phyloP scores from a whole-genome alignment of 2,113 vertebrate species.

The Gobio gobio region DNA sequence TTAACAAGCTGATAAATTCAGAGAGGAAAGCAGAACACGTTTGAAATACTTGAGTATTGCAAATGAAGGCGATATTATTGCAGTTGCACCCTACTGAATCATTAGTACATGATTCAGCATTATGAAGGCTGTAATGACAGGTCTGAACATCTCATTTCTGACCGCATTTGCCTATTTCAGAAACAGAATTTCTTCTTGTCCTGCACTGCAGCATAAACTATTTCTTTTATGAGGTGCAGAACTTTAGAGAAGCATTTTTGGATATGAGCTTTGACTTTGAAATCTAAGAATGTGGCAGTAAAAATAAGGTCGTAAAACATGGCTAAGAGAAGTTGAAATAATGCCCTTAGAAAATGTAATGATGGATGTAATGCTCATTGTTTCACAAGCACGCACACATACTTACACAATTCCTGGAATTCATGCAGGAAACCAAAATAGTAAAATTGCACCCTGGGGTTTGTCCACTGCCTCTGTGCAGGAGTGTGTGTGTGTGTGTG shows the following conservation, averaged over 20 bases:
- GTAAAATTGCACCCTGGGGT: conserved; percentile 30
- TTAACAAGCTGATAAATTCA: conserved; percentile 53
- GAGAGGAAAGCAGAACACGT: conserved; percentile 42
- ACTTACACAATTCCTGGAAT: conserved; percentile 45
- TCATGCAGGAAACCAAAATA: conserved; percentile 43
- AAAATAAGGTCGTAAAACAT: conserved; percentile 3
- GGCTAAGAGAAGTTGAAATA: conserved; percentile 26
- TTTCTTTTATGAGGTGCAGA: conserved; percentile 11
- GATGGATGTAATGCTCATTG: conserved; percentile 61
- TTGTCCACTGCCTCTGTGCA: conserved; percentile 56
- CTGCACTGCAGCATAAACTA: background rate
- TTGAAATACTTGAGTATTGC: conserved; percentile 37
- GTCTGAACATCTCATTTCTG: background rate
- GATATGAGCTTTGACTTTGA: conserved; percentile 28
- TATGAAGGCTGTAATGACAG: background rate
- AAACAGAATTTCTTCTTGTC: conserved; percentile 1
- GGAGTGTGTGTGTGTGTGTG: background rate
- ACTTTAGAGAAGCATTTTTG: conserved; percentile 12
- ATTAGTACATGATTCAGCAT: conserved; percentile 41
- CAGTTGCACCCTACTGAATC: conserved; percentile 45
- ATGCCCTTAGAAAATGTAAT: conserved; percentile 28
- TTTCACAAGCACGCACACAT: conserved; percentile 46
- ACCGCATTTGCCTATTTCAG: conserved; percentile 17
- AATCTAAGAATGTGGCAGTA: conserved; percentile 23
- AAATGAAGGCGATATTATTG: conserved; percentile 52